These are phyloP conservation scores for Oreochromis niloticus DNA, from an alignment of 2,113 vertebrate genomes.

Conservation along the genomic window DNA sequence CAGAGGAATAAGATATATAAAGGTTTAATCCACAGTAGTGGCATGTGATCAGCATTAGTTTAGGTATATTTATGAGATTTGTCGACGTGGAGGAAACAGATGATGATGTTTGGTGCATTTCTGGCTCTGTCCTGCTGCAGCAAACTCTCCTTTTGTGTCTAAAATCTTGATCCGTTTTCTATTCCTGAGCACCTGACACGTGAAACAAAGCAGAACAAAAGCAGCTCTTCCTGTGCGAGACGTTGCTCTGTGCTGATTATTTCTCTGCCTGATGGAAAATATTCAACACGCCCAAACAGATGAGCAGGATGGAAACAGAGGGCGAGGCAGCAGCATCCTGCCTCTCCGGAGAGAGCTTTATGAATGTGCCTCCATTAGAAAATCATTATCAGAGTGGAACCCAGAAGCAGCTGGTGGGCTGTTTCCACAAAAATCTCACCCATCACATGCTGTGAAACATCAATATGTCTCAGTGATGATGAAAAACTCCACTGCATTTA, in stretches of 20 bases:
- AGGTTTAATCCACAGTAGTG: not conserved
- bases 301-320: not conserved
- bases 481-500: not conserved
- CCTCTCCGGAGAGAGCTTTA: not conserved
- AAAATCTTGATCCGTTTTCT: not conserved
- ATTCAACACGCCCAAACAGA: conserved; percentile 10
- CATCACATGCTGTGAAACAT: not conserved
- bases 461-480: not conserved
- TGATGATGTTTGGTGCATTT: not conserved
- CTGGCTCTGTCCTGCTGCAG: not conserved
- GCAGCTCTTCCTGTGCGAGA: not conserved
- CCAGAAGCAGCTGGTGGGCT: conserved; percentile 12
- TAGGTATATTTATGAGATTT: not conserved
- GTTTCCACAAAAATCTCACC: conserved; percentile 8
- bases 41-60: not conserved
- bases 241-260: not conserved
- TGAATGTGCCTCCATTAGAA: conserved; percentile 24
- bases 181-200: not conserved
- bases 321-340: conserved; percentile 3
- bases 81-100: not conserved
- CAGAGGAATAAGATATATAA: not conserved
- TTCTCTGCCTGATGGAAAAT: conserved; percentile 8
- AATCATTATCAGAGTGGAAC: conserved; percentile 23
- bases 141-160: not conserved
- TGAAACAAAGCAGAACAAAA: not conserved